These are phyloP conservation scores for Caradrina kadenii DNA, from an alignment of 2,888 invertebrate genomes.

Conservation along the genomic window DNA sequence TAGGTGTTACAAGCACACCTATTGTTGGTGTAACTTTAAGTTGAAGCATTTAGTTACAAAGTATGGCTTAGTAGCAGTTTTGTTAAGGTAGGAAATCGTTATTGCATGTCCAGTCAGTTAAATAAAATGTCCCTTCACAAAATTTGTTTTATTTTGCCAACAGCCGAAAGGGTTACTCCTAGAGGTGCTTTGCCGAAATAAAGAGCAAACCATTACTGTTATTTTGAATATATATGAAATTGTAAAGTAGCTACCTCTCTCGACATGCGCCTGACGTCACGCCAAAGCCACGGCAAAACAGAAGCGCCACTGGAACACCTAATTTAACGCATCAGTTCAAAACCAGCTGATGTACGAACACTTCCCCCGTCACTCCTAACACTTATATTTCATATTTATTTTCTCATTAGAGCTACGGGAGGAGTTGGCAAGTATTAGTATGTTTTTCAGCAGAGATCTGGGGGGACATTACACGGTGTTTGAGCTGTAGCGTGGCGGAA, in stretches of 20 bases:
- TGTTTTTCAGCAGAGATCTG: conserved; percentile 59
- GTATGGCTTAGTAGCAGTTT: no score
- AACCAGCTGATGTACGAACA: conserved; percentile 38
- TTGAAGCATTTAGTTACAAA: background rate
- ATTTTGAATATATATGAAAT: no score
- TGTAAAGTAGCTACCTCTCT: no score
- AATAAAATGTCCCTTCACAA: no score
- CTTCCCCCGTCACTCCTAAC: conserved; percentile 30
- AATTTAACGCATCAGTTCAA: conserved; percentile 42
- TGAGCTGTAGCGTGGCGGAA: conserved; percentile 79
- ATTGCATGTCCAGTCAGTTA: no score
- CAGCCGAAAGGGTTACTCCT: no score
- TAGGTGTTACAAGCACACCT: conserved; percentile 10
- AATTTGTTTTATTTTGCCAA: no score
- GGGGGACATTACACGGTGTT: conserved; percentile 81
- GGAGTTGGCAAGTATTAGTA: conserved; percentile 52
- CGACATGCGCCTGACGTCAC: background rate
- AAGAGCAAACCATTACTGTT: background rate
- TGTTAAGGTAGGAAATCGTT: no score
- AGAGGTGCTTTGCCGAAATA: no score
- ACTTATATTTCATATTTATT: conserved; percentile 48
- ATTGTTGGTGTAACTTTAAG: conserved; percentile 21
- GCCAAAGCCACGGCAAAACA: background rate
- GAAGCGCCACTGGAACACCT: conserved; percentile 41
- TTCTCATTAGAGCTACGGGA: conserved; percentile 41